Conservation (phyloP, 1,140 invertebrate genomes). For the Diabrotica virgifera region DNA sequence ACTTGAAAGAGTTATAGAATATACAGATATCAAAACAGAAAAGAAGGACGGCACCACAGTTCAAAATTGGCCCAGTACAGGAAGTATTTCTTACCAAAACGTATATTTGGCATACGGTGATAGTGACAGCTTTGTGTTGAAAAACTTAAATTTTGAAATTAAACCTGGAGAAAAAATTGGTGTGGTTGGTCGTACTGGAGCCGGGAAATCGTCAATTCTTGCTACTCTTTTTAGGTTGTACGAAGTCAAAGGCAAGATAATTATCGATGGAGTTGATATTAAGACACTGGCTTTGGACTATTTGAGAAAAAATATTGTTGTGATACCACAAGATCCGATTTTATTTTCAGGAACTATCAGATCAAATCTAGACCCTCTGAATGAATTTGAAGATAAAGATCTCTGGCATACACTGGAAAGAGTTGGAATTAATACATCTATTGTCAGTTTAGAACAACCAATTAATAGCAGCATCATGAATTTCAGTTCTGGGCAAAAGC, state of each 20-base stretch:
- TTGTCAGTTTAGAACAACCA: conserved; percentile 34
- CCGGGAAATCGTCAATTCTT: conserved; percentile 81
- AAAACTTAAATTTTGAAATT: conserved; percentile 37
- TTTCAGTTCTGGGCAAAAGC: conserved; percentile 75
- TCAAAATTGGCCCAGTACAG: conserved; percentile 67
- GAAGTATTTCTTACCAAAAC: conserved; percentile 66
- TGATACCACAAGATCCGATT: conserved; percentile 69
- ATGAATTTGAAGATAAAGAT: conserved; percentile 46
- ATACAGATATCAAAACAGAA: conserved; percentile 68
- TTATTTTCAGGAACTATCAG: conserved; percentile 61
- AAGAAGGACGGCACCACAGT: conserved; percentile 49
- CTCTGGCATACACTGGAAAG: conserved; percentile 42
- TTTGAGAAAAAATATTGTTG: conserved; percentile 57
- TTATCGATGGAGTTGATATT: conserved; percentile 52
- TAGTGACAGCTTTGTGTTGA: conserved; percentile 64
- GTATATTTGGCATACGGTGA: conserved; percentile 64
- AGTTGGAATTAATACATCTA: conserved; percentile 22
- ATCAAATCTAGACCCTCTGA: conserved; percentile 64
- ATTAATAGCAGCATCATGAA: conserved; percentile 66
- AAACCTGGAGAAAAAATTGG: conserved; percentile 64
- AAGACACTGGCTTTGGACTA: conserved; percentile 22
- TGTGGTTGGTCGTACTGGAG: conserved; percentile 77
- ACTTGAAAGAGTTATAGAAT: conserved; percentile 74
- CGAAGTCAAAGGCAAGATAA: conserved; percentile 53
- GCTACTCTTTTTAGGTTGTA: conserved; percentile 66